phyloP scores from a whole-genome alignment of 2,113 vertebrate genomes.

The Oreotrochilus melanogaster region DNA sequence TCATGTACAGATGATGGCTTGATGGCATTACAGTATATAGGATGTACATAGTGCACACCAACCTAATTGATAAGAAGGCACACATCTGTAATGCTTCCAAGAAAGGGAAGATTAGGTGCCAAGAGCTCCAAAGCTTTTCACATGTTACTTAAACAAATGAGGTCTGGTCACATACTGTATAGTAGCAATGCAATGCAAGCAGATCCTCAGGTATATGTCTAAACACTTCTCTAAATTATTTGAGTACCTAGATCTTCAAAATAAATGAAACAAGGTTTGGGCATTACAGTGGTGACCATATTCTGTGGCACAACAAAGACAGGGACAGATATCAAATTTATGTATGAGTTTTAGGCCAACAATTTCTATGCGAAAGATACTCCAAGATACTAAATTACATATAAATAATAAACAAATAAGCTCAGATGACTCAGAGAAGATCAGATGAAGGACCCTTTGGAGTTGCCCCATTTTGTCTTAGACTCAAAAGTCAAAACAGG shows the following conservation, averaged over 20 bases:
- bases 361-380: neutral
- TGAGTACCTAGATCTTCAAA: neutral
- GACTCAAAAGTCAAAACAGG: neutral
- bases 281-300: neutral
- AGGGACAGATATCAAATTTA: neutral
- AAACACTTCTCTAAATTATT: neutral
- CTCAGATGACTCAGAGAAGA: neutral
- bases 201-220: neutral
- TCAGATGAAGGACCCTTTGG: neutral
- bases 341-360: neutral
- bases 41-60: rapidly evolving
- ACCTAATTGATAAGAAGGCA: neutral
- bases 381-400: neutral
- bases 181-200: neutral
- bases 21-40: neutral
- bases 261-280: neutral
- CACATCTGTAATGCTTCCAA: neutral
- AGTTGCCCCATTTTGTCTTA: neutral
- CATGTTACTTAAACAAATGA: neutral
- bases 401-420: neutral
- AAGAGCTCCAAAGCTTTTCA: neutral
- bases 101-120: neutral
- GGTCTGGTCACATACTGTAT: rapidly evolving
- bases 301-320: neutral
- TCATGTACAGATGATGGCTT: rapidly evolving